Conservation (phyloP, 2,888 invertebrate species). For the Cistogaster globosa region DNA sequence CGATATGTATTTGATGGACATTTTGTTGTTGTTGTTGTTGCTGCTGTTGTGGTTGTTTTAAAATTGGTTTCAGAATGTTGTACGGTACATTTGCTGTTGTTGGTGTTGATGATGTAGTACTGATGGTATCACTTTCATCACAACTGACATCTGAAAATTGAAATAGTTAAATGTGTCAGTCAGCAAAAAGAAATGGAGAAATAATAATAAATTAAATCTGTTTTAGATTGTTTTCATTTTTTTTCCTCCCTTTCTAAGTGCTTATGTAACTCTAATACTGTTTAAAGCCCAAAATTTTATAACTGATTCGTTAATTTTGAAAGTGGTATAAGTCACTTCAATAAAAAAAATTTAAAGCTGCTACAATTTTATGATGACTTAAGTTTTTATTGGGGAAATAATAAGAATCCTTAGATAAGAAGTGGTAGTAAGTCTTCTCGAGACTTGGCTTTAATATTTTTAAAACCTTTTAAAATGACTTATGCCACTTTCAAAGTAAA, state of each 20-base stretch:
- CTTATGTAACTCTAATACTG: not conserved
- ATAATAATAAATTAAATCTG: not conserved
- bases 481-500: too few species aligned
- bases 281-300: too few species aligned
- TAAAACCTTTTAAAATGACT: too few species aligned
- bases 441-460: too few species aligned
- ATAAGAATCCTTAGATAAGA: too few species aligned
- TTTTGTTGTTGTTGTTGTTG: slow-evolving; percentile 63
- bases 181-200: slow-evolving; percentile 10
- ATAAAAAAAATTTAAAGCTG: too few species aligned
- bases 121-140: slow-evolving; percentile 80
- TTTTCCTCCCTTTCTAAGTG: not conserved
- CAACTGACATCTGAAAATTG: slow-evolving; percentile 76
- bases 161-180: slow-evolving; percentile 39
- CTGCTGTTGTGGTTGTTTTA: slow-evolving; percentile 75
- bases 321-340: too few species aligned
- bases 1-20: slow-evolving; percentile 69
- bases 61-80: slow-evolving; percentile 77
- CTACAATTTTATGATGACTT: too few species aligned
- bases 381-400: too few species aligned
- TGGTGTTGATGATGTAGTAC: slow-evolving; percentile 78
- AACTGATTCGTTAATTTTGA: too few species aligned
- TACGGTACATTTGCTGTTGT: slow-evolving; percentile 75
- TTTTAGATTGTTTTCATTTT: not conserved
- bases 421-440: too few species aligned